Conservation (phyloP, 2,888 invertebrate species). For the Drosophila fulvimacula region DNA sequence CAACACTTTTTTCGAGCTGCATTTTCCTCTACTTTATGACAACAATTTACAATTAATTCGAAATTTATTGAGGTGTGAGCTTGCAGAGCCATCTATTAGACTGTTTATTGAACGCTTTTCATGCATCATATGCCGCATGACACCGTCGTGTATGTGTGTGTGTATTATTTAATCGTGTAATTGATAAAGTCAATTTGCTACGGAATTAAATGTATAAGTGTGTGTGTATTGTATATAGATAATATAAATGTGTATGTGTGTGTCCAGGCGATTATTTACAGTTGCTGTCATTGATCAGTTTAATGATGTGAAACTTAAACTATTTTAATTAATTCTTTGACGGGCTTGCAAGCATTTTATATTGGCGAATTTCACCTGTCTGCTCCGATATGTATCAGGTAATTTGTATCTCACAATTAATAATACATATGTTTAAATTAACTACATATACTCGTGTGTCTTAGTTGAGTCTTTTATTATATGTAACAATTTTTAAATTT, state of each 20-base stretch:
- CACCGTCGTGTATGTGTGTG: slow-evolving; percentile 4
- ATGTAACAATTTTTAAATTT: too few species aligned
- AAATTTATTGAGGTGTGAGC: slow-evolving; percentile 19
- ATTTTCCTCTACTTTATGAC: background rate
- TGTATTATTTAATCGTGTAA: slow-evolving; percentile 52
- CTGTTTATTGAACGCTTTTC: slow-evolving; percentile 7
- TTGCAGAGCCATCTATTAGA: background rate
- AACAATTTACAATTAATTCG: slow-evolving; percentile 9
- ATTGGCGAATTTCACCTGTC: background rate
- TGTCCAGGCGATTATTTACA: background rate
- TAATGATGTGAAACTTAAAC: slow-evolving; percentile 46
- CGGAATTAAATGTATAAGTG: slow-evolving; percentile 48
- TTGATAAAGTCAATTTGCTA: slow-evolving; percentile 52
- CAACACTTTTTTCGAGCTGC: slow-evolving; percentile 17
- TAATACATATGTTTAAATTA: background rate
- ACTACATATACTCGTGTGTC: background rate
- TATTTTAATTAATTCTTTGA: slow-evolving; percentile 43
- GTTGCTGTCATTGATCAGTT: slow-evolving; percentile 42
- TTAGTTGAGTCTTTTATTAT: background rate
- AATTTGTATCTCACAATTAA: background rate
- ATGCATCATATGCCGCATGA: slow-evolving; percentile 20
- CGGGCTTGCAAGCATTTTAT: slow-evolving; percentile 4
- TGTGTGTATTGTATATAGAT: background rate
- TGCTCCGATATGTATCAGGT: background rate
- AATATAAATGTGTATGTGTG: background rate